Evolutionary conservation across 2,113 vertebrate genomes (phyloP), one percentile per base, ranked within the genome.

Genomic region (Pluvialis apricaria): DNA sequence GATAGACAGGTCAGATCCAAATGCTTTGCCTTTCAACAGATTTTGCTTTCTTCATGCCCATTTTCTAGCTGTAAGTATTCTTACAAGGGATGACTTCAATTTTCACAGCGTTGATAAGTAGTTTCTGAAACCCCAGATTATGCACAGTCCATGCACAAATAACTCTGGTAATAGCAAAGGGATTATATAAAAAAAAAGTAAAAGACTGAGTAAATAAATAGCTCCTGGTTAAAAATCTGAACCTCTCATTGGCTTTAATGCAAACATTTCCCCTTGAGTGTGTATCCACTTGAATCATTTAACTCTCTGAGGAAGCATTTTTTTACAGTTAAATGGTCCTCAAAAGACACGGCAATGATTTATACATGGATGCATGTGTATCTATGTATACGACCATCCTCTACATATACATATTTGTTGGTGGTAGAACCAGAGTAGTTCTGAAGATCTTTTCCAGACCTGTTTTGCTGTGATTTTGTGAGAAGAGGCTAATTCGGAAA

Each of bases 61-160:
- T 93, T 90, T 92, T 78, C 64, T 54, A 94, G 10, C 9, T 49
- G 12, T n/a, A 40, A 77, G 28, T 58, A 62, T 78, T 66, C 42
- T 86, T 77, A 69, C 36, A 70, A 86, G 22, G 42, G n/a, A 70
- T 79, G 4, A 44, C 42, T 89, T 80, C 40, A 42, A 55, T 81
- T 83, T 91, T 82, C 79, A 86, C 75, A 65, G 54, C 0, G 0
- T 19, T 65, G 29, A n/a, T 38, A 90, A 92, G 71, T 6, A 77
- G 82, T 90, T 96, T 83, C 62, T 58, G 51, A 93, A 73, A 66
- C 54, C 26, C 18, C 16, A 26, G 54, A 86, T 88, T 78, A 83
- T 55, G 60, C 76, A 93, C 68, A 83, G 64, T 29, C 51, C 47
- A 20, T 68, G 93, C 85, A 90, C 55, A 90, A 93, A 93, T 68